Evolutionary conservation across 1,140 invertebrate species (phyloP).

Genomic region (Neelides sp.): DNA sequence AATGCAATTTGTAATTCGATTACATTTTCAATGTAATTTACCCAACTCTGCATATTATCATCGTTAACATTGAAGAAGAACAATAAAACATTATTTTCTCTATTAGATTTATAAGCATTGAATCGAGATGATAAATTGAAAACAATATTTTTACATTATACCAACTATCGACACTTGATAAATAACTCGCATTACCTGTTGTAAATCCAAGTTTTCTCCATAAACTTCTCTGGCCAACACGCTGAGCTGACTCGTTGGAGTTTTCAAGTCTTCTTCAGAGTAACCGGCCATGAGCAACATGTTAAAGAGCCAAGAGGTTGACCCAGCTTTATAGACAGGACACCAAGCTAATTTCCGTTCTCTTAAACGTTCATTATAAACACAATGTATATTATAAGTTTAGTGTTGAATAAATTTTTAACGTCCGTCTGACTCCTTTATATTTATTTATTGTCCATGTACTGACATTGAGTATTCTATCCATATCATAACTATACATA

Average conservation of each 20-base stretch:
- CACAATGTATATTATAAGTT: neutral
- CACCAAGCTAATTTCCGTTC: conserved; percentile 42
- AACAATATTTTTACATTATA: no score
- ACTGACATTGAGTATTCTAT: neutral
- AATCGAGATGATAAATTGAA: no score
- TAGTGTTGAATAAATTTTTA: neutral
- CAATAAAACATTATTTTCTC: no score
- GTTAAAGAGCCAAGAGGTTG: conserved; percentile 43
- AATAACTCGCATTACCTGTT: no score
- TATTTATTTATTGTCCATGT: neutral
- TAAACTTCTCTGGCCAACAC: conserved; percentile 37
- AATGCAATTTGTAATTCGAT: no score
- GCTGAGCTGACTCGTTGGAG: conserved; percentile 36
- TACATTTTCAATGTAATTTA: no score
- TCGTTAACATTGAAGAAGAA: no score
- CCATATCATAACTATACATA: neutral
- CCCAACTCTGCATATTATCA: no score
- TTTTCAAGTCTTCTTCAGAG: conserved; percentile 34
- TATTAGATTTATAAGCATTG: no score
- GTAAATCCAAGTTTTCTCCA: conserved; percentile 22
- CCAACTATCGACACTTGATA: no score
- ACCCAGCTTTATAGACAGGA: conserved; percentile 45
- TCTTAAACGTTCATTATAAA: conserved; percentile 31
- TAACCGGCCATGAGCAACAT: conserved; percentile 43
- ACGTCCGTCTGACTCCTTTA: no score